phyloP scores from a whole-genome alignment of 2,113 vertebrate species.

The Potamarius usumacintae region DNA sequence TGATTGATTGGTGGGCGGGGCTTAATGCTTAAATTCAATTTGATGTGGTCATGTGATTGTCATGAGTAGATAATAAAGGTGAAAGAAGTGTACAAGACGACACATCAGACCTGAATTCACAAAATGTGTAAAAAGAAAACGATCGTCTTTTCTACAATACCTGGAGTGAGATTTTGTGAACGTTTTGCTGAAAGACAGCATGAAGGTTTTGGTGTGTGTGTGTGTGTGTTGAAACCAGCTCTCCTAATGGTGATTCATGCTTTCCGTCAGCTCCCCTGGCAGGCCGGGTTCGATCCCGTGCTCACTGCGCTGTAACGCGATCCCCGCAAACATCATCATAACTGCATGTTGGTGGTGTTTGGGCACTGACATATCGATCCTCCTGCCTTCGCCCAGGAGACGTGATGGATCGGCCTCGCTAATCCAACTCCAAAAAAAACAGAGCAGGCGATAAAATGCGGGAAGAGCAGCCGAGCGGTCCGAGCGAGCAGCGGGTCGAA shows the following conservation, averaged over 20 bases:
- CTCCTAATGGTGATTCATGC: conserved; percentile 80
- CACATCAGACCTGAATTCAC: background rate
- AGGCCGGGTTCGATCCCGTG: conserved; percentile 82
- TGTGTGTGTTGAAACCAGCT: conserved; percentile 55
- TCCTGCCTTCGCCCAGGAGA: conserved; percentile 69
- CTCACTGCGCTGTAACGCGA: conserved; percentile 73
- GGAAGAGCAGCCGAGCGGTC: conserved; percentile 18
- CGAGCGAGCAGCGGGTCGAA: background rate
- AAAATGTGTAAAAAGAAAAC: background rate
- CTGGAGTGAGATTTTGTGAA: background rate
- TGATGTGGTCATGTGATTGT: background rate
- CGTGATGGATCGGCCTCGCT: conserved; percentile 74
- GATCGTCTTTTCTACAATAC: background rate
- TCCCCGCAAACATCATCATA: conserved; percentile 80
- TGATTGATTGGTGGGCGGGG: background rate
- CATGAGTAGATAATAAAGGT: background rate
- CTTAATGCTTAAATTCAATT: background rate
- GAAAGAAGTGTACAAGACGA: background rate
- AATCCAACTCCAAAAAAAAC: conserved; percentile 61
- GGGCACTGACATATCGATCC: conserved; percentile 76
- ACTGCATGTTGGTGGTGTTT: conserved; percentile 71
- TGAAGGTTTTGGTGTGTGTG: conserved; percentile 26
- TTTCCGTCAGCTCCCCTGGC: conserved; percentile 75
- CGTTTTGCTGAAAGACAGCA: background rate
- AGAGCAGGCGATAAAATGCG: conserved; percentile 29